Evolutionary conservation across 2,113 vertebrate genomes (phyloP).

Genomic region (Aplodontia rufa): DNA sequence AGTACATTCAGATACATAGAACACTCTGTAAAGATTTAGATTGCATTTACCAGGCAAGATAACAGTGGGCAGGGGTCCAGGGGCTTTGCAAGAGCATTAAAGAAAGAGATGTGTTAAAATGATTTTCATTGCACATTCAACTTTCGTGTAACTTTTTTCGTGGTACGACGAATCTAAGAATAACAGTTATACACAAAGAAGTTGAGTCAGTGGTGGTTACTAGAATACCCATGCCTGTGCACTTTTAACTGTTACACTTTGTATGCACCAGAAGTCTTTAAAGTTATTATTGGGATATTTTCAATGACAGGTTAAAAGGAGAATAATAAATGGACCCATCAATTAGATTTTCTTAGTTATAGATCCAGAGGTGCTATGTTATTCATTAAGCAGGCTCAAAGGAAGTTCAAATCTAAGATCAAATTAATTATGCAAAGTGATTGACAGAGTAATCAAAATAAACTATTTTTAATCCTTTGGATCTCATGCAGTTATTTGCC

Average conservation of each 20-base stretch:
- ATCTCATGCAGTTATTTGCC: not conserved
- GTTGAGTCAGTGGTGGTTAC: not conserved
- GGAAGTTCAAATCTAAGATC: slow-evolving; percentile 36
- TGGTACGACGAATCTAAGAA: not conserved
- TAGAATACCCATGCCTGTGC: not conserved
- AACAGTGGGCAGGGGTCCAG: accelerated
- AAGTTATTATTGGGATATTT: not conserved
- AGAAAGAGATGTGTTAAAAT: not conserved
- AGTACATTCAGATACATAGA: not conserved
- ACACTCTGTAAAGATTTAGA: not conserved
- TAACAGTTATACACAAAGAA: not conserved
- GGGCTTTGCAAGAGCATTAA: not conserved
- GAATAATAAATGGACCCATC: not conserved
- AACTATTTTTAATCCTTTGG: not conserved
- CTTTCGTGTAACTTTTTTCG: not conserved
- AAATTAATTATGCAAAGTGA: slow-evolving; percentile 55
- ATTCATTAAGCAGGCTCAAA: not conserved
- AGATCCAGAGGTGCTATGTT: not conserved
- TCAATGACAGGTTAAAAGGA: not conserved
- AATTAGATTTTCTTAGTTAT: not conserved
- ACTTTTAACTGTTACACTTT: not conserved
- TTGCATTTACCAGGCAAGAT: not conserved
- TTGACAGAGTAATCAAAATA: slow-evolving; percentile 27
- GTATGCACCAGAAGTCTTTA: not conserved
- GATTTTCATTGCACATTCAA: accelerated